phyloP scores from a whole-genome alignment of 2,888 invertebrate species.

The Agrotis ipsilon region DNA sequence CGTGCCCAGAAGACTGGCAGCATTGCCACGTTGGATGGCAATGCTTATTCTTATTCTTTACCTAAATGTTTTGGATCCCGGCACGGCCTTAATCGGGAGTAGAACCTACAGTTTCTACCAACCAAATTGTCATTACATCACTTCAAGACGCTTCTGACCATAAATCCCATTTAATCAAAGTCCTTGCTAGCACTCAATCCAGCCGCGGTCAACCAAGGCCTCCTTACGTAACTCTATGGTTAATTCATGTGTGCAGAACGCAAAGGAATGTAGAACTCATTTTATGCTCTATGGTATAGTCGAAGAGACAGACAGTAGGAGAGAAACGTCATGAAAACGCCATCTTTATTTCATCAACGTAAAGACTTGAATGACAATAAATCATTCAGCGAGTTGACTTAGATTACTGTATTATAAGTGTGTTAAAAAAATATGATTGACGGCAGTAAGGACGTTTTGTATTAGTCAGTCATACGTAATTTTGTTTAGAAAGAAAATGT shows the following conservation, averaged over 20 bases:
- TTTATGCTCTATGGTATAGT: constrained; percentile 50
- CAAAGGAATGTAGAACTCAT: constrained; percentile 78
- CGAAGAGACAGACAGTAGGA: constrained; percentile 37
- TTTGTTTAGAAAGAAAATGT: neutral
- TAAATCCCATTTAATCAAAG: constrained; percentile 5
- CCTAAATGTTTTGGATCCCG: too few species aligned
- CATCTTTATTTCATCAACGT: constrained; percentile 21
- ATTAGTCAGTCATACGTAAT: constrained; percentile 17
- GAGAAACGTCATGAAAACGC: neutral
- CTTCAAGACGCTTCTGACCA: neutral
- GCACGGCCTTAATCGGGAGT: too few species aligned
- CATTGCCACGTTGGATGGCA: too few species aligned
- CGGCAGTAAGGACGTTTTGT: neutral
- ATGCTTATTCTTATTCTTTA: too few species aligned
- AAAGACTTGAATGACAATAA: constrained; percentile 24
- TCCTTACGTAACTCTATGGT: constrained; percentile 83
- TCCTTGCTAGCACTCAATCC: constrained; percentile 46
- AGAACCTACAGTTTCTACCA: too few species aligned
- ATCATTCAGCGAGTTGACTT: constrained; percentile 27
- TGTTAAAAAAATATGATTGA: constrained; percentile 25
- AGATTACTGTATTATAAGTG: too few species aligned
- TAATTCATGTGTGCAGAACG: constrained; percentile 84
- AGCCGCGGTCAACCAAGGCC: constrained; percentile 78
- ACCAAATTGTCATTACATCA: neutral
- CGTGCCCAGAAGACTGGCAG: too few species aligned